phyloP scores from a whole-genome alignment of 1,140 invertebrate species.

The Glomeris maerens region DNA sequence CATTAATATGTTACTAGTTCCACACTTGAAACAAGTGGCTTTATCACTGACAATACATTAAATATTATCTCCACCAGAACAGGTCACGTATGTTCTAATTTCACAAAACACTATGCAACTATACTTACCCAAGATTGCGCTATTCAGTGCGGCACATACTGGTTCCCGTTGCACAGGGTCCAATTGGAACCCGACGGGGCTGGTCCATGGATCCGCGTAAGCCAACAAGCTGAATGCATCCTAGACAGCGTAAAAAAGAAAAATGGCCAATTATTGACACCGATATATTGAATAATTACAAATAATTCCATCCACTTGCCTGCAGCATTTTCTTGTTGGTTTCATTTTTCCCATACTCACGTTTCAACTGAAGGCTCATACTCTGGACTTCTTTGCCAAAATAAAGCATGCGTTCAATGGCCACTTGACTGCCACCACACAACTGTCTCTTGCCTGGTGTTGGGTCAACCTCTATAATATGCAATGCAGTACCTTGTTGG shows the following conservation, averaged over 20 bases:
- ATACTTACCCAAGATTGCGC: conserved; percentile 73
- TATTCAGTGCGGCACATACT: conserved; percentile 88
- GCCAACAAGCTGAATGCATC: conserved; percentile 95
- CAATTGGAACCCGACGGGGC: conserved; percentile 87
- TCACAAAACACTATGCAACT: neutral
- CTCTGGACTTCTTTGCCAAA: conserved; percentile 86
- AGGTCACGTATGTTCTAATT: no score
- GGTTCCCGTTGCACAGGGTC: conserved; percentile 82
- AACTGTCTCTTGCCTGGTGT: conserved; percentile 39
- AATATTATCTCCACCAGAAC: no score
- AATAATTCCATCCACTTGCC: conserved; percentile 33
- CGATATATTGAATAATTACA: neutral
- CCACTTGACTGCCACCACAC: conserved; percentile 60
- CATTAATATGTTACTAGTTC: no score
- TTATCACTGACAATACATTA: no score
- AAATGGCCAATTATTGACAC: conserved; percentile 8
- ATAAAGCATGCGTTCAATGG: conserved; percentile 77
- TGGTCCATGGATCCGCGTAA: conserved; percentile 93
- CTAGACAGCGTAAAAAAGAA: conserved; percentile 36
- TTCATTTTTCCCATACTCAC: conserved; percentile 68
- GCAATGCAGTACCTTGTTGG: neutral
- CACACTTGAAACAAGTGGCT: no score
- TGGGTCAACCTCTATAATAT: conserved; percentile 32
- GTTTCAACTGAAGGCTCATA: conserved; percentile 68
- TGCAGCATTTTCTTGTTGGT: conserved; percentile 84